phyloP scores from a whole-genome alignment of 1,140 invertebrate species.

The Procambarus clarkii region DNA sequence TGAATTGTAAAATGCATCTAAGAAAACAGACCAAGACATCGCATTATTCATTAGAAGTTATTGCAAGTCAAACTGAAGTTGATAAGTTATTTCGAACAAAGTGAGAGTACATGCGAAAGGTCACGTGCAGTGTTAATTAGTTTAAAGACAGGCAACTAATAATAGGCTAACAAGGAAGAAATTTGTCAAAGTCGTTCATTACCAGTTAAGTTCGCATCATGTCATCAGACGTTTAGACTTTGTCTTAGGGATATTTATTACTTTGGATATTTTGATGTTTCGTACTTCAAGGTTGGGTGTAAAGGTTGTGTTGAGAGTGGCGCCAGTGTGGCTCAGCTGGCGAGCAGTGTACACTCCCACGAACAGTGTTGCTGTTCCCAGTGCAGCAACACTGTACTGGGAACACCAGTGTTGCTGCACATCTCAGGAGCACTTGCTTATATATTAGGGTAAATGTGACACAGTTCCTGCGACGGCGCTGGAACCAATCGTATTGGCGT shows the following conservation, averaged over 20 bases:
- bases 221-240: not conserved
- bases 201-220: not conserved
- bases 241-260: not conserved
- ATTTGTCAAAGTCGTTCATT: too few relatives aligned
- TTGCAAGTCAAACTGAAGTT: not conserved
- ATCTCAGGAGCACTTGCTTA: too few relatives aligned
- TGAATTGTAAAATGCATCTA: not conserved
- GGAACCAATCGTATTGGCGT: too few relatives aligned
- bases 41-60: not conserved
- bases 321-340: too few relatives aligned
- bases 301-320: too few relatives aligned
- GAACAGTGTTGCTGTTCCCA: too few relatives aligned
- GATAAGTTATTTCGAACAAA: not conserved
- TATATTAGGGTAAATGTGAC: too few relatives aligned
- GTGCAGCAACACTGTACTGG: too few relatives aligned
- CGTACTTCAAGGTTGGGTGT: not conserved
- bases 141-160: not conserved
- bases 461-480: too few relatives aligned
- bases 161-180: not conserved
- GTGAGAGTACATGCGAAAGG: not conserved
- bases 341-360: too few relatives aligned
- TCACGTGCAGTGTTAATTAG: not conserved
- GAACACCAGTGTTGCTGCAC: too few relatives aligned
- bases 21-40: not conserved
- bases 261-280: not conserved